Percentiles rank a stretch among this genome's conserved stretches.
Evolutionary conservation across 2,888 invertebrate species (phyloP).

Genomic region (Pandemis heparana): DNA sequence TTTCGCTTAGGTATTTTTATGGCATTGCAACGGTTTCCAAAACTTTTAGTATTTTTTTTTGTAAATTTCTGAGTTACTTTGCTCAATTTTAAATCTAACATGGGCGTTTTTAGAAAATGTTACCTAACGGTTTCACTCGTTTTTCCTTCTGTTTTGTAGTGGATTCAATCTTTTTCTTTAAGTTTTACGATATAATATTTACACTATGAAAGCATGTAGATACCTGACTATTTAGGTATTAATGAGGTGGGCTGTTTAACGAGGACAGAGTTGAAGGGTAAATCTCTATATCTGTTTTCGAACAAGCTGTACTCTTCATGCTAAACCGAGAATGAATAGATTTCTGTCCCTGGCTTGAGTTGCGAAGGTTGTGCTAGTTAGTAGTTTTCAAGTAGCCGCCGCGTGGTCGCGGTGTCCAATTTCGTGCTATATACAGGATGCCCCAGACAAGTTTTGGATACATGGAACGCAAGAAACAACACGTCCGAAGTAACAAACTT

Average conservation of each 20-base stretch:
- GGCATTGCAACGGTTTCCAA: neutral
- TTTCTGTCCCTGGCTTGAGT: neutral
- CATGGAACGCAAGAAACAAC: constrained; percentile 40
- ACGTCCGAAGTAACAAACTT: constrained; percentile 56
- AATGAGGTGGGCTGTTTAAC: neutral
- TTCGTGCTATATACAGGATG: constrained; percentile 9
- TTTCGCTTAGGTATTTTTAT: neutral
- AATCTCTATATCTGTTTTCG: neutral
- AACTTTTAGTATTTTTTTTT: too few relatives aligned
- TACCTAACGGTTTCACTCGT: too few relatives aligned
- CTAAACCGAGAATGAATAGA: neutral
- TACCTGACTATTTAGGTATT: too few relatives aligned
- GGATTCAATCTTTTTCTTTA: too few relatives aligned
- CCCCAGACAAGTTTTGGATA: constrained; percentile 25
- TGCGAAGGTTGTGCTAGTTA: constrained; percentile 22
- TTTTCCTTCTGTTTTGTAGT: too few relatives aligned
- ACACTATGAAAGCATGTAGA: too few relatives aligned
- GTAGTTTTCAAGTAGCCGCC: constrained; percentile 27
- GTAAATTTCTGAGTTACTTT: too few relatives aligned
- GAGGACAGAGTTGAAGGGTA: neutral
- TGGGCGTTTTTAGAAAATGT: too few relatives aligned
- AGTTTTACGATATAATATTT: too few relatives aligned
- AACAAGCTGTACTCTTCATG: neutral
- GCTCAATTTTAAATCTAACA: too few relatives aligned
- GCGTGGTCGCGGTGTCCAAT: constrained; percentile 17